phyloP scores from a whole-genome alignment of 1,140 invertebrate genomes.

The Danaus plexippus region DNA sequence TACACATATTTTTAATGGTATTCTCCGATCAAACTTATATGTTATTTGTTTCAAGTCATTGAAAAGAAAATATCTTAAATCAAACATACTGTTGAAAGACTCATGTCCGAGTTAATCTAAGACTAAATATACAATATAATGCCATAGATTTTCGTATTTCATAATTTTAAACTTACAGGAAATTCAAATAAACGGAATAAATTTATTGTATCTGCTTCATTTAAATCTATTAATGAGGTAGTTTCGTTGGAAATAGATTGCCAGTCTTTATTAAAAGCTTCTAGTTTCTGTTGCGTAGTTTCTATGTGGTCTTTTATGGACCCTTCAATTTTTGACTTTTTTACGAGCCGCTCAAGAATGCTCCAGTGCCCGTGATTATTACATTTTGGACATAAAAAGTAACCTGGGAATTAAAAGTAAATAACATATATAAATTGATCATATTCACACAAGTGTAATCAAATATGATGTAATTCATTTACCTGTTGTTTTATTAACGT shows the following conservation, averaged over 20 bases:
- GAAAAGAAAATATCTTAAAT: too few species aligned
- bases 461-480: conserved; percentile 4
- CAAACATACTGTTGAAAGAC: too few species aligned
- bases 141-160: too few species aligned
- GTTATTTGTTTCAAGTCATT: too few species aligned
- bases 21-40: too few species aligned
- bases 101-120: too few species aligned
- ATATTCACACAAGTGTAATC: conserved; percentile 2
- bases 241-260: conserved; percentile 46
- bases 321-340: conserved; percentile 55
- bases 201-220: conserved; percentile 51
- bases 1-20: too few species aligned
- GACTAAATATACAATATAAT: too few species aligned
- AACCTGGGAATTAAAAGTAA: conserved; percentile 65
- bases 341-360: conserved; percentile 69
- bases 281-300: conserved; percentile 36
- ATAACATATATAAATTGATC: background rate
- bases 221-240: conserved; percentile 52
- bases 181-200: conserved; percentile 72
- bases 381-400: conserved; percentile 77
- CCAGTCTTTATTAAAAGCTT: conserved; percentile 62
- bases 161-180: conserved; percentile 65
- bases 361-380: conserved; percentile 74
- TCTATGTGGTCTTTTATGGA: conserved; percentile 56
- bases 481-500: conserved; percentile 63